phyloP scores from a whole-genome alignment of 2,797 vertebrate genomes.

The Myripristis jacobus region DNA sequence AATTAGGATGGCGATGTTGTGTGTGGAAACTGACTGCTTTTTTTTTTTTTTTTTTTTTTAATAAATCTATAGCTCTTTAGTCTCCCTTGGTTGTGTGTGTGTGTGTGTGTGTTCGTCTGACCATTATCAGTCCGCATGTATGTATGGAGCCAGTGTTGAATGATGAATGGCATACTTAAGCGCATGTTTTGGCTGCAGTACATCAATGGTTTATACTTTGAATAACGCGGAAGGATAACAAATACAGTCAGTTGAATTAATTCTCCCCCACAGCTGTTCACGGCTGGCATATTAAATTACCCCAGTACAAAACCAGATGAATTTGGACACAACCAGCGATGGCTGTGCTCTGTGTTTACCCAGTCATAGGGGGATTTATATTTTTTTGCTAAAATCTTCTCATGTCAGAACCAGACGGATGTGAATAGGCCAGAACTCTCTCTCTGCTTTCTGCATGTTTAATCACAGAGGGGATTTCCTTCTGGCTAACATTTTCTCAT shows the following conservation, averaged over 20 bases:
- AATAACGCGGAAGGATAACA: constrained; percentile 33
- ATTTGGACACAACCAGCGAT: constrained; percentile 40
- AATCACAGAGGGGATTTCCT: constrained; percentile 31
- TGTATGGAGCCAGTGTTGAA: not conserved
- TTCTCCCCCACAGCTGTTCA: constrained; percentile 66
- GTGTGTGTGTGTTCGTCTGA: not conserved
- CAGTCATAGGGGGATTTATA: constrained; percentile 33
- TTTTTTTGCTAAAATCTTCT: constrained; percentile 44
- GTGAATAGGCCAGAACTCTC: constrained; percentile 18
- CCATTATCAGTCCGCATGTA: not conserved
- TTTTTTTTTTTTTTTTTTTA: not conserved
- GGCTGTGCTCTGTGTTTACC: constrained; percentile 22
- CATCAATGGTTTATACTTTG: constrained; percentile 23
- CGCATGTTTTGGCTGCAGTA: constrained; percentile 47
- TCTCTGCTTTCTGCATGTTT: constrained; percentile 32
- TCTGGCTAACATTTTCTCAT: constrained; percentile 17
- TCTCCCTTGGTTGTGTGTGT: constrained; percentile 3
- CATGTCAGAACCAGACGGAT: constrained; percentile 46
- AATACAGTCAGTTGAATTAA: constrained; percentile 44
- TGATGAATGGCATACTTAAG: constrained; percentile 7
- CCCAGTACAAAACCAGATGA: constrained; percentile 60
- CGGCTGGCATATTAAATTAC: constrained; percentile 65
- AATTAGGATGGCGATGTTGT: not conserved
- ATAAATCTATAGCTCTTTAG: not conserved
- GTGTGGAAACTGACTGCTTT: not conserved